Conservation (phyloP, 2,797 vertebrate genomes). For the Xenops minutus region DNA sequence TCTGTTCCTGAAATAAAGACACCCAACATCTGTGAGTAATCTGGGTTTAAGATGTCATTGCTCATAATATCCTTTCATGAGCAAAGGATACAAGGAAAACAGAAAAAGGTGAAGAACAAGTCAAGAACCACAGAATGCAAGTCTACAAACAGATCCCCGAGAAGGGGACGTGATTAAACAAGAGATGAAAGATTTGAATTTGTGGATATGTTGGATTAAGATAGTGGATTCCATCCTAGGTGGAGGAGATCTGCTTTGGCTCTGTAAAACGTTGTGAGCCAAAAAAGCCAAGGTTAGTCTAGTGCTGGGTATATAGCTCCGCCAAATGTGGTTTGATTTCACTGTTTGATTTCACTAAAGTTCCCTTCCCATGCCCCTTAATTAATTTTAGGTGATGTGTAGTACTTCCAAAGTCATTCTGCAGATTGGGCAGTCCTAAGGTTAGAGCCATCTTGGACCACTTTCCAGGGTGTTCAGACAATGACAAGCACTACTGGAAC, state of each 20-base stretch:
- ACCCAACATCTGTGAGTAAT: fast-evolving
- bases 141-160: neutral
- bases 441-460: neutral
- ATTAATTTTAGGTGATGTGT: neutral
- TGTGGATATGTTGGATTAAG: neutral
- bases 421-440: neutral
- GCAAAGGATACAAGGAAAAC: neutral
- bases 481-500: neutral
- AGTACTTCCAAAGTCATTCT: neutral
- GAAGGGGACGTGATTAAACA: neutral
- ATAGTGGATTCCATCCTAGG: neutral
- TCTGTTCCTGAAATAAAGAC: neutral
- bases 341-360: neutral
- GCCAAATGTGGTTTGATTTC: neutral
- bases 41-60: neutral
- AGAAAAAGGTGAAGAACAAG: neutral
- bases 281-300: neutral
- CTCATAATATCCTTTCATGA: neutral
- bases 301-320: neutral
- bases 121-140: neutral
- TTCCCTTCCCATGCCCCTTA: neutral
- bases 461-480: neutral
- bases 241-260: neutral
- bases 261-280: neutral
- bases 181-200: neutral